Base-by-base conservation (phyloP, 1,140 invertebrate genomes). In the Drosophila nasuta region DNA sequence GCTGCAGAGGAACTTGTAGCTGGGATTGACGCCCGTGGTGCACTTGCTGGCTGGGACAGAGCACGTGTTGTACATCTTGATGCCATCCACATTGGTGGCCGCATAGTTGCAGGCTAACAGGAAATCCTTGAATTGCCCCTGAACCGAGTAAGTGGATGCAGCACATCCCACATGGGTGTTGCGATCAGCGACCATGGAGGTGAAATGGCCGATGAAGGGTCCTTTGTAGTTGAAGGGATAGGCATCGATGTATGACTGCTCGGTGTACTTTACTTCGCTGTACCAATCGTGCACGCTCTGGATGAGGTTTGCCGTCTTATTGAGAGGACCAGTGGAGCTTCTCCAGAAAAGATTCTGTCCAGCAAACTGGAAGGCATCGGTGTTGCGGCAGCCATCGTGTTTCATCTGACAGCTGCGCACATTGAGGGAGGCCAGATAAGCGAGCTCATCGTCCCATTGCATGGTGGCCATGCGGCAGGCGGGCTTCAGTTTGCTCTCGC, bases 391-490 rank as follows among this genome's bases (percentile, higher is more conserved):
- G 0, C 52, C 66, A 6, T 92, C 91, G 67, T 92, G 91, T 0
- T 33, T 15, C 74, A 92, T 88, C 51, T 62, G 5, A 13, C 91
- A 92, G 58, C 77, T 80, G 25, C 46, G 74, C 0, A 91, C 88
- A 54, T 92, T 92, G 2, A 92, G 52, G 6, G 65, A 60, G 10
- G 91, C 91, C 52, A 92, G 6, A 5, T 58, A 66, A 45, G 91
- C 88, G 51, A 92, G 59, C 38, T 92, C 91, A 6, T 88, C 75
- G 63, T 82, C 77, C 91, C 91, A 92, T 56, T 81, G 54, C 57
- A 89, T 91, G 45, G 90, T 91, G 56, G 87, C 81, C 91, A 92
- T 92, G 38, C 86, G 79, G 15, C 86, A 88, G 51, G 91, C 91
- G 35, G 81, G 52, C 1, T 35, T 71, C 43, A 88, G 48, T 0